These are phyloP conservation scores for Paradoxurus hermaphroditus DNA, from an alignment of 2,113 vertebrate species.

Conservation along the genomic window DNA sequence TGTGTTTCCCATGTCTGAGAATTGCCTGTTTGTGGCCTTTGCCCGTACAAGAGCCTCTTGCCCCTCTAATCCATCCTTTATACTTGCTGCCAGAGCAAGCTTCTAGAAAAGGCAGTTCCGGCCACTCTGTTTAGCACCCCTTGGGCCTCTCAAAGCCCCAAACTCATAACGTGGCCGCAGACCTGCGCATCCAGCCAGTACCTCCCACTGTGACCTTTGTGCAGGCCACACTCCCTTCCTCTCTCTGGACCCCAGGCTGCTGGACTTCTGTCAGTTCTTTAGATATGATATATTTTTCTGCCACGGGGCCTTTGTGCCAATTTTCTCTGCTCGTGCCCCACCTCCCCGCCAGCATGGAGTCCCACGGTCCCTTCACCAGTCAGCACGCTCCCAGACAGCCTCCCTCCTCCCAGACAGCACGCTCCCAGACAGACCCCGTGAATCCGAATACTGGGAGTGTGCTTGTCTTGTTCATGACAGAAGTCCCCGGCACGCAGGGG, in stretches of 20 bases:
- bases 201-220: fast-evolving
- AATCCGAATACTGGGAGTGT: neutral
- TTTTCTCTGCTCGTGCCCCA: neutral
- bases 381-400: fast-evolving
- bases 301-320: neutral
- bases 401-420: neutral
- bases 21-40: neutral
- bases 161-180: fast-evolving
- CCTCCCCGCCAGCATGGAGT: neutral
- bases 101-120: neutral
- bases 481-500: neutral
- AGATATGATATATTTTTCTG: neutral
- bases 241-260: neutral
- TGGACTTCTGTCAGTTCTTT: neutral
- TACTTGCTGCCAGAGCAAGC: neutral
- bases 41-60: neutral
- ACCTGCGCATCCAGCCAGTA: fast-evolving
- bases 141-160: fast-evolving
- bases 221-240: fast-evolving
- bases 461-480: neutral
- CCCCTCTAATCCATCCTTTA: neutral
- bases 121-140: neutral
- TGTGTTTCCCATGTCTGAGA: neutral
- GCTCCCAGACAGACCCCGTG: fast-evolving
- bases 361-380: neutral